Evolutionary conservation across 2,888 invertebrate genomes (phyloP), one percentile per base, ranked within the genome.

Genomic region (Lasioglossum figueresi): DNA sequence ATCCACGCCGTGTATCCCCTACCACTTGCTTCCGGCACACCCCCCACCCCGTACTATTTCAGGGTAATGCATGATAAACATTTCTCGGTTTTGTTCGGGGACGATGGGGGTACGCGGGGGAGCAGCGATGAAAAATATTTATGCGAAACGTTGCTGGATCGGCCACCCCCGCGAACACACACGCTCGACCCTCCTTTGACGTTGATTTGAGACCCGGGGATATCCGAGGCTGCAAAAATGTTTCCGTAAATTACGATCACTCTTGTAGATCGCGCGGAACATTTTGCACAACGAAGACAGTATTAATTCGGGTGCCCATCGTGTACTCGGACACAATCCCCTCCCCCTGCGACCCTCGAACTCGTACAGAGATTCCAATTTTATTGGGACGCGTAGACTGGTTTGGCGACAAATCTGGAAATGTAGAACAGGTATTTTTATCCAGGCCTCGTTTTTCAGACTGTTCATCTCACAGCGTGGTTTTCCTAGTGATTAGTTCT

Each of bases 1-100:
- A 89, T 90, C 87, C 83, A 76, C 84, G 77, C 82, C 86, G 85
- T 89, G 86, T 89, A 84, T 84, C 90, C 89, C 86, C 87, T 68
- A 8, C 37, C 68, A 23, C 12, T 37, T 37, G 68, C 68, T 68
- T 23, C 68, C 68, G 68, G 23, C 31, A 89, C 86, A 85, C 56
- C 86, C 86, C 89, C 83, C 31, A 10, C 48, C 10, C 31, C 14
- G 14, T 76, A 76, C 85, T 56, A 56, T 56, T 56, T 56, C 56
- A 56, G n/a, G 87, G 90, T 91, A 92, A 92, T 92, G 89, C 91
- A 91, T 93, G 93, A 93, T 93, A 92, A 91, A 93, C 89, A 92
- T 91, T 93, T 92, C 86, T 86, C 90, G 87, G 87, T 40, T 63
- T 63, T 34, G 19, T 19, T 75, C 79, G 82, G 80, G 59, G 79